These are phyloP conservation scores for Hephaestus fuliginosus DNA, from an alignment of 2,797 vertebrate species.

Conservation along the genomic window DNA sequence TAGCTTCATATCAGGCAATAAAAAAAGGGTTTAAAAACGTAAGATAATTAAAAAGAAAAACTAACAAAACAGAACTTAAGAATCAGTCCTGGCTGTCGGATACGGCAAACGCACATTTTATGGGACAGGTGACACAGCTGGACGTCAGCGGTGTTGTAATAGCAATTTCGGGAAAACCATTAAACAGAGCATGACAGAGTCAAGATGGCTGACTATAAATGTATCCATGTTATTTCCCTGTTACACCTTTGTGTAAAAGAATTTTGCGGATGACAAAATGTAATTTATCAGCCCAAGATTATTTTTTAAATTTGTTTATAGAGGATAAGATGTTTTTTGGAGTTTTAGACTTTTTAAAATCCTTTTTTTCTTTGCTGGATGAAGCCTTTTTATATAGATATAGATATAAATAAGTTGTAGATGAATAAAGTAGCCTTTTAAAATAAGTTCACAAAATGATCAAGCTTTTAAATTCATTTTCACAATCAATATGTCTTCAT, in stretches of 20 bases:
- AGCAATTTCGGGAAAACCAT: neutral
- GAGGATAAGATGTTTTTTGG: neutral
- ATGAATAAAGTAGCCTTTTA: neutral
- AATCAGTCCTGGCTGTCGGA: neutral
- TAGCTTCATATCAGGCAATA: neutral
- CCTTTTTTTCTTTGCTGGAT: neutral
- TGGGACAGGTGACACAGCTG: neutral
- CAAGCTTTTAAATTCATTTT: neutral
- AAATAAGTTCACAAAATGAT: neutral
- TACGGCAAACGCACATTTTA: too few relatives aligned
- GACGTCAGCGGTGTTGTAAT: neutral
- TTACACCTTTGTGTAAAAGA: neutral
- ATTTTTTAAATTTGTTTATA: neutral
- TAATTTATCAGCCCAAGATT: neutral
- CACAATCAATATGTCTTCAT: neutral
- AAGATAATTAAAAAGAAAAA: neutral
- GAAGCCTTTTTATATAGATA: neutral
- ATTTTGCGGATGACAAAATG: neutral
- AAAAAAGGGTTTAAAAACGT: neutral
- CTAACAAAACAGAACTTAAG: neutral
- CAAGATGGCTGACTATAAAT: slow-evolving; percentile 20
- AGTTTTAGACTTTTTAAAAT: neutral
- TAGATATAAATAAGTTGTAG: neutral
- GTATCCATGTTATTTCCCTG: neutral
- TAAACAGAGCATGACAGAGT: neutral